Evolutionary conservation across 2,888 invertebrate genomes (phyloP), one percentile per base, ranked within the genome.

Genomic region (Eupithecia subfuscata): DNA sequence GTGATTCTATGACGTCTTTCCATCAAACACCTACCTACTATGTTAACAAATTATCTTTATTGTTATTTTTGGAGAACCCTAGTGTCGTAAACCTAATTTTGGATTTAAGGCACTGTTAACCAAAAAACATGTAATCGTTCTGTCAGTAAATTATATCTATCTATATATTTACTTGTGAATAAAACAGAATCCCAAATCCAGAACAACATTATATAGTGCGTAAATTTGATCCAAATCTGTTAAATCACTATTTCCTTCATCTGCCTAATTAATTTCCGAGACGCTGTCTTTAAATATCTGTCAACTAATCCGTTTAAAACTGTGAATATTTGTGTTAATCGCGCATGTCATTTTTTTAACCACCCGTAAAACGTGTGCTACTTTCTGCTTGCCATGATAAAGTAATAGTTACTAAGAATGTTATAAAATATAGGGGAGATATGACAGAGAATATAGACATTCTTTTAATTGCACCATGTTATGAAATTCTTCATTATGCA

Each of bases 271-370:
- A 52, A 56, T 43, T 64, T 64, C 25, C 12, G 25, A n/a, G 68
- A 48, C 8, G 16, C 63, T 68, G 63, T 30, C 16, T 68, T 45
- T 64, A 69, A 75, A 64, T 65, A 34, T 45, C 70, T 74, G 69
- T 77, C 74, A 77, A 37, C 25, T 69, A 7, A 22, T 65, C 30
- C 34, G 45, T 71, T 65, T 64, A 43, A 67, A 70, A 73, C 75
- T 75, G 56, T 81, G 78, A 82, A 80, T 71, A 77, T 48, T 68
- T 71, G 67, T 40, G 72, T 75, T 79, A 81, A 83, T 79, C 48
- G 76, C 64, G 71, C 67, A 43, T 80, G 82, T 81, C 72, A 78
- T 79, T 79, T 84, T 79, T 78, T 75, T 78, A 81, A 78, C 73
- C 52, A 74, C 70, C 74, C 79, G 77, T 74, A 70, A 75, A 74